Percentiles rank a stretch among this genome's conserved stretches.
phyloP scores from a whole-genome alignment of 2,888 invertebrate genomes.

The Ophion ventricosus region DNA sequence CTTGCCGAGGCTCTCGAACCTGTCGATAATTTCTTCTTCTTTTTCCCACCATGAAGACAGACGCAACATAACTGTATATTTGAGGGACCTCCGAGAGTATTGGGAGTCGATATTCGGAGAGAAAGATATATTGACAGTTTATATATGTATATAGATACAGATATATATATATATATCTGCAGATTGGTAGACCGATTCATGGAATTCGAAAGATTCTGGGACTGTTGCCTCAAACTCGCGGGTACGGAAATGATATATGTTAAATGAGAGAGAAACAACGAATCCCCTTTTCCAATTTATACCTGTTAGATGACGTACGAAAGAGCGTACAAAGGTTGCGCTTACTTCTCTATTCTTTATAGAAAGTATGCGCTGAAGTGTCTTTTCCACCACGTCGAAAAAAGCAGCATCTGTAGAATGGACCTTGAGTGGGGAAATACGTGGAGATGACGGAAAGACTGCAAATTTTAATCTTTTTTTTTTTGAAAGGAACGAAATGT shows the following conservation, averaged over 20 bases:
- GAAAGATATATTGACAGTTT: conserved; percentile 54
- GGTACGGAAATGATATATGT: conserved; percentile 39
- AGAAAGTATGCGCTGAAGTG: background rate
- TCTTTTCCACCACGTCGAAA: background rate
- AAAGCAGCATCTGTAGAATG: background rate
- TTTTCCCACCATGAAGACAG: conserved; percentile 26
- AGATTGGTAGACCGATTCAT: conserved; percentile 36
- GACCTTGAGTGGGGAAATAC: background rate
- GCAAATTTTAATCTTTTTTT: too few relatives aligned
- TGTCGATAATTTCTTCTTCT: conserved; percentile 57
- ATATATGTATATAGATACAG: conserved; percentile 29
- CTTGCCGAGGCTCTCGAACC: conserved; percentile 52
- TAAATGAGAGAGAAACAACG: conserved; percentile 6
- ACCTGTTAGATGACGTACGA: background rate
- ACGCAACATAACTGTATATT: conserved; percentile 24
- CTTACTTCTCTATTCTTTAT: background rate
- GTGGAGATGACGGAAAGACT: too few relatives aligned
- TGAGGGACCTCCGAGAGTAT: conserved; percentile 13
- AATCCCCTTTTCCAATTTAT: conserved; percentile 43
- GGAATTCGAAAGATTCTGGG: conserved; percentile 33
- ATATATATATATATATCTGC: conserved; percentile 44
- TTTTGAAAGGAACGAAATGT: too few relatives aligned
- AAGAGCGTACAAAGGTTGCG: background rate
- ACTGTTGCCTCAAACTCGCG: conserved; percentile 2
- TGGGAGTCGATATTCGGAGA: conserved; percentile 35